Percentiles rank a stretch among this genome's conserved stretches.
Evolutionary conservation across 2,797 vertebrate species (phyloP).

Genomic region (Bovichtus variegatus): DNA sequence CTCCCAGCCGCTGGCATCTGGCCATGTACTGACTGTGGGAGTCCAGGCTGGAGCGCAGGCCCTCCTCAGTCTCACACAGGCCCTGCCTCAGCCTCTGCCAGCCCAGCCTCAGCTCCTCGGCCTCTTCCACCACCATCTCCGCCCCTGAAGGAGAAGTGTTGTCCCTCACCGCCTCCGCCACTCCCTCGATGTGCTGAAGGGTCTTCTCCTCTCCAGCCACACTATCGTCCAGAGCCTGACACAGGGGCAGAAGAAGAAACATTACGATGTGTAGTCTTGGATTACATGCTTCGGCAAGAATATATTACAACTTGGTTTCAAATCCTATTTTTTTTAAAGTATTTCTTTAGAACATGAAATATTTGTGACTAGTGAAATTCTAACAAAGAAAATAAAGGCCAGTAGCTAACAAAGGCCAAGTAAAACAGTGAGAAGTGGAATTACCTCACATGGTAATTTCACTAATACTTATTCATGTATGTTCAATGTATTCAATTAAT

Average conservation of each 20-base stretch:
- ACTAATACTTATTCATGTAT: too few species aligned
- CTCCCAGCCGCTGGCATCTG: conserved; percentile 82
- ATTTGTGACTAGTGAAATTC: too few species aligned
- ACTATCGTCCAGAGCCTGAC: conserved; percentile 80
- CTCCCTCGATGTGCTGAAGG: conserved; percentile 84
- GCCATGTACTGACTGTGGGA: conserved; percentile 83
- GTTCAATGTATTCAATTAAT: too few species aligned
- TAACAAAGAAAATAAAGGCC: too few species aligned
- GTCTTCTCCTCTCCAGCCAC: conserved; percentile 86
- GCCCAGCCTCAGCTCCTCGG: conserved; percentile 86
- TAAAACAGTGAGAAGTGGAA: background rate
- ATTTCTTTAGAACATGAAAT: background rate
- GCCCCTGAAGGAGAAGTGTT: conserved; percentile 92
- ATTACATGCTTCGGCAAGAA: background rate
- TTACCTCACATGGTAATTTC: too few species aligned
- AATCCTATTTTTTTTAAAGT: background rate
- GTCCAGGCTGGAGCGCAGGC: conserved; percentile 80
- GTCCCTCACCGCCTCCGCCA: conserved; percentile 81
- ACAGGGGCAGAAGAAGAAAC: background rate
- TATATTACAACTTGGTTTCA: background rate
- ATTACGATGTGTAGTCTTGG: background rate
- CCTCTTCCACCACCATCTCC: conserved; percentile 84
- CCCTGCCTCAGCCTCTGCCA: conserved; percentile 87
- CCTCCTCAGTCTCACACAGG: conserved; percentile 81
- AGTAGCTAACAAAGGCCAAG: background rate